A percentile compares a stretch with the other conserved stretches of the same genome.
These are phyloP conservation scores for Rallus limicola DNA, from an alignment of 2,113 vertebrate genomes.

Conservation along the genomic window DNA sequence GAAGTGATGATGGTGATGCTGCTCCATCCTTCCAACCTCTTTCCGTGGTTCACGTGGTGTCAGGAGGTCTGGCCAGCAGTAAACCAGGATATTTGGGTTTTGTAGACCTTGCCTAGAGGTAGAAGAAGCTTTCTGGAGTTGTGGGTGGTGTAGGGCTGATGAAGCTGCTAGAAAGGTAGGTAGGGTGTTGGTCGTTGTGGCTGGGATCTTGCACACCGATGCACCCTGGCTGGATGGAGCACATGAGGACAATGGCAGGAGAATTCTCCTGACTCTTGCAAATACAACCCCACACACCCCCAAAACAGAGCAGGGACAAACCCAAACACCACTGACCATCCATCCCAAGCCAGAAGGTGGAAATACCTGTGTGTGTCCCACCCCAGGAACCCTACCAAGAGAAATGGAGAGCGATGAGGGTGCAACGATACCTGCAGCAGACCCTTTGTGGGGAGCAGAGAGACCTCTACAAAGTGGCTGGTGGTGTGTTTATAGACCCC, in stretches of 20 bases:
- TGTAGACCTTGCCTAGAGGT: not conserved
- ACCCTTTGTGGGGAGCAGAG: not conserved
- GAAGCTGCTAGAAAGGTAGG: not conserved
- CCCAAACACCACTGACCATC: not conserved
- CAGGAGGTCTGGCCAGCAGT: too few relatives aligned
- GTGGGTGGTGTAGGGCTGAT: not conserved
- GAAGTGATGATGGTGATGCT: accelerated
- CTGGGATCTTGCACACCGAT: not conserved
- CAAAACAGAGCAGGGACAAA: not conserved
- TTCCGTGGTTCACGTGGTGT: accelerated
- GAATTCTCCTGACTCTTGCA: not conserved
- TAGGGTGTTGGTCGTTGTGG: accelerated
- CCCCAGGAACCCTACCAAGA: too few relatives aligned
- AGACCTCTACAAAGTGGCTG: not conserved
- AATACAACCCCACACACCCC: not conserved
- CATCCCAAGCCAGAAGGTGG: not conserved
- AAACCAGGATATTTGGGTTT: not conserved
- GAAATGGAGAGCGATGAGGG: too few relatives aligned
- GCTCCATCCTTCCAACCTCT: not conserved
- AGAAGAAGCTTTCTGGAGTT: not conserved
- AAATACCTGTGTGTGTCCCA: not conserved
- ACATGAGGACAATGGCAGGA: not conserved
- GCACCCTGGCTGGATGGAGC: not conserved
- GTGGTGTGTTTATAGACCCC: not conserved
- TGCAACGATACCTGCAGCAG: not conserved